A percentile compares a stretch with the other conserved stretches of the same genome.
phyloP scores from a whole-genome alignment of 2,113 vertebrate genomes.

The Psettodes erumei region DNA sequence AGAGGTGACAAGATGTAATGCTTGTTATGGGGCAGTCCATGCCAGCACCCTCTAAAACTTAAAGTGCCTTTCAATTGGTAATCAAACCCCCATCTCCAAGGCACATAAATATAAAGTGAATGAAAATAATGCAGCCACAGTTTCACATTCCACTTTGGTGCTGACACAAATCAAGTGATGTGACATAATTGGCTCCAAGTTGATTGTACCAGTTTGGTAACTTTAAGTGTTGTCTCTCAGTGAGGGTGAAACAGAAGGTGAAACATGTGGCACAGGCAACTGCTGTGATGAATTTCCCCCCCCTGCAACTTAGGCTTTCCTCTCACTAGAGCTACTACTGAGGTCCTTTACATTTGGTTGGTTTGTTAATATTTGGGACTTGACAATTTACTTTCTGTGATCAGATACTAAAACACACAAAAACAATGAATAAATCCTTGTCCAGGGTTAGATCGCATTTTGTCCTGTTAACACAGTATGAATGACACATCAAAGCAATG shows the following conservation, averaged over 20 bases:
- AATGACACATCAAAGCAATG: too few relatives aligned
- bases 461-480: too few relatives aligned
- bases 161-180: background rate
- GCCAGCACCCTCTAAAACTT: background rate
- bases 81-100: background rate
- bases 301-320: too few relatives aligned
- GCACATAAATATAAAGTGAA: background rate
- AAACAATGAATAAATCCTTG: background rate
- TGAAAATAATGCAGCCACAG: background rate
- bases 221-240: background rate
- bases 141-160: background rate
- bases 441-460: background rate
- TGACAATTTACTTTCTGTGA: background rate
- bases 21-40: background rate
- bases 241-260: background rate
- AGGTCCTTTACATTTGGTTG: background rate
- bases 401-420: background rate
- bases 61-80: background rate
- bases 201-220: background rate
- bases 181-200: conserved; percentile 1
- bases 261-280: background rate
- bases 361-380: background rate
- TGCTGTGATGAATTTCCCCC: background rate
- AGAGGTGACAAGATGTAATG: background rate
- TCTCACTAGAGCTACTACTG: too few relatives aligned